Evolutionary conservation across 2,113 vertebrate species (phyloP).

Genomic region (Regulus satrapa): DNA sequence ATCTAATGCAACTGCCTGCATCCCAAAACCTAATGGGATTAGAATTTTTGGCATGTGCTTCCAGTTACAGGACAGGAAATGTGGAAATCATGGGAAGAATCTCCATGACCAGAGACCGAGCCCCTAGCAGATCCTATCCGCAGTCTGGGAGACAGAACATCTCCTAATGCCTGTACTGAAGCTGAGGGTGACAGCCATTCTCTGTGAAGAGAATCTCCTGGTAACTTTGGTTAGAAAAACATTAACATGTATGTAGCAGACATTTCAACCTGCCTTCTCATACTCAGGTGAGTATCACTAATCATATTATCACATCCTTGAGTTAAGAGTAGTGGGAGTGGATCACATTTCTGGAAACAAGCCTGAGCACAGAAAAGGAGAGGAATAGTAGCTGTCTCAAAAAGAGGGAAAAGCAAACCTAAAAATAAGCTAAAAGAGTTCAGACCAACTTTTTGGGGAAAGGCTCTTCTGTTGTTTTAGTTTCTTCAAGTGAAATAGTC

Average conservation of each 20-base stretch:
- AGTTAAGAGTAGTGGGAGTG: neutral
- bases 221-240: neutral
- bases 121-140: neutral
- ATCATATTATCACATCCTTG: neutral
- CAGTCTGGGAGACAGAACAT: neutral
- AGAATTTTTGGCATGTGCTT: neutral
- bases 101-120: neutral
- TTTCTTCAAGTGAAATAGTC: neutral
- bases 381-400: neutral
- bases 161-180: neutral
- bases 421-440: neutral
- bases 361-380: neutral
- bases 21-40: neutral
- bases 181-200: neutral
- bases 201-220: neutral
- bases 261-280: neutral
- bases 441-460: neutral
- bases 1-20: neutral
- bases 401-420: neutral
- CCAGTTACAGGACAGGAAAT: neutral
- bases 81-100: neutral
- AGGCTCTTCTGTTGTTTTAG: neutral
- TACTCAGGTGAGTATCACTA: neutral
- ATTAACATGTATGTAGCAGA: neutral
- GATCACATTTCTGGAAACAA: neutral